Evolutionary conservation across 2,888 invertebrate genomes (phyloP).

Genomic region (Calliphora vomitoria): DNA sequence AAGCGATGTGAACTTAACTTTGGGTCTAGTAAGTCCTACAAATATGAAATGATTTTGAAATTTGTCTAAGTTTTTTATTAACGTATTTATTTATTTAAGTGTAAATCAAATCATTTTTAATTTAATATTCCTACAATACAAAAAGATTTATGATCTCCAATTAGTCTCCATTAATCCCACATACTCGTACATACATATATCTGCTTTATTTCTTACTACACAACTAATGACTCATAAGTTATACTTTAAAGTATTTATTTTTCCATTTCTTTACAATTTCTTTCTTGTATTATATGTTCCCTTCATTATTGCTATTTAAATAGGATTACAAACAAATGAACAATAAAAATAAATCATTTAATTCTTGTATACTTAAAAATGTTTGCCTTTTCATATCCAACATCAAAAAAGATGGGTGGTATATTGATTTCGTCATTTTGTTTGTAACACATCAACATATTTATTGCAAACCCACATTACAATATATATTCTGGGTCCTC

Average conservation of each 20-base stretch:
- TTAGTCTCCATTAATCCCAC: constrained; percentile 57
- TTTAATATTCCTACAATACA: not conserved
- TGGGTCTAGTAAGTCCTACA: too few relatives aligned
- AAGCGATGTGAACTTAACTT: too few relatives aligned
- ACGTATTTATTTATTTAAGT: too few relatives aligned
- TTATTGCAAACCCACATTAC: too few relatives aligned
- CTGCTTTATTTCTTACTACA: not conserved
- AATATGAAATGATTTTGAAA: too few relatives aligned
- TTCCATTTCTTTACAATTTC: constrained; percentile 6
- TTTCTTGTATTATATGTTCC: not conserved
- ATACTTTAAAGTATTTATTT: constrained; percentile 12
- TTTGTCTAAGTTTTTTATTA: too few relatives aligned
- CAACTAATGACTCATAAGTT: constrained; percentile 59
- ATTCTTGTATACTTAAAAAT: constrained; percentile 32
- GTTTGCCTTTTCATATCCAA: not conserved
- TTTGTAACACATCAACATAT: too few relatives aligned
- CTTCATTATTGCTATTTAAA: constrained; percentile 45
- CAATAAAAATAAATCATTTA: constrained; percentile 52
- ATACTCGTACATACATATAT: not conserved
- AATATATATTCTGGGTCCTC: too few relatives aligned
- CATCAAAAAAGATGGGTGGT: too few relatives aligned
- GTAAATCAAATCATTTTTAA: too few relatives aligned
- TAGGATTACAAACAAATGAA: constrained; percentile 61
- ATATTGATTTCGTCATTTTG: too few relatives aligned
- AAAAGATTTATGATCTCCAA: constrained; percentile 51